Conservation (phyloP, 2,888 invertebrate genomes). For the Spilarctia lutea region DNA sequence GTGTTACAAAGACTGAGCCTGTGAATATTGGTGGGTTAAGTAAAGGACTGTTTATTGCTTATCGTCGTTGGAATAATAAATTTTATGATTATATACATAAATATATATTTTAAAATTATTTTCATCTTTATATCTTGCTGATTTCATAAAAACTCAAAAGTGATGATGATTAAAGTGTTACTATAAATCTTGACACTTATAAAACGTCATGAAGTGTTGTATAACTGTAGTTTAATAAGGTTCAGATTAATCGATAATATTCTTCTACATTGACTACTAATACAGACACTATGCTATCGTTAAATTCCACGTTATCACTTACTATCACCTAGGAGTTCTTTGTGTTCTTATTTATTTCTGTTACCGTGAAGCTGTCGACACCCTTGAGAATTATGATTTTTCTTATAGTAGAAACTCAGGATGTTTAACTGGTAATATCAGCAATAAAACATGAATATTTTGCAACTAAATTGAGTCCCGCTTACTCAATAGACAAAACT, state of each 20-base stretch:
- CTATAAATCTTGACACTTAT: not conserved
- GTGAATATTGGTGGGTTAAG: conserved; percentile 1
- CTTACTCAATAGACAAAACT: not conserved
- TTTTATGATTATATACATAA: not conserved
- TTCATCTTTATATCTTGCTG: not conserved
- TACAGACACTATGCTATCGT: not conserved
- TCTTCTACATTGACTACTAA: no score
- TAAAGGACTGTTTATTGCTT: conserved; percentile 1
- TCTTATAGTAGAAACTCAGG: not conserved
- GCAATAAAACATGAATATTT: not conserved
- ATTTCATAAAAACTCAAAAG: not conserved
- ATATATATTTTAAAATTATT: not conserved
- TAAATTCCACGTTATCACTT: not conserved
- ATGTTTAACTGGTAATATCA: not conserved
- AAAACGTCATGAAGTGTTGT: not conserved
- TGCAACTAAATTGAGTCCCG: not conserved
- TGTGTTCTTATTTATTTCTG: no score
- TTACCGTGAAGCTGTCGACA: no score
- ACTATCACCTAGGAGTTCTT: no score
- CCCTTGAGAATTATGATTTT: not conserved
- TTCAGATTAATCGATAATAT: not conserved
- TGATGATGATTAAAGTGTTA: not conserved
- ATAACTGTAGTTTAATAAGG: not conserved
- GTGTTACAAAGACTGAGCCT: conserved; percentile 1
- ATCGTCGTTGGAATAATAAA: not conserved